Evolutionary conservation across 2,113 vertebrate genomes (phyloP), one percentile per base, ranked within the genome.

Genomic region (Platysteira castanea): DNA sequence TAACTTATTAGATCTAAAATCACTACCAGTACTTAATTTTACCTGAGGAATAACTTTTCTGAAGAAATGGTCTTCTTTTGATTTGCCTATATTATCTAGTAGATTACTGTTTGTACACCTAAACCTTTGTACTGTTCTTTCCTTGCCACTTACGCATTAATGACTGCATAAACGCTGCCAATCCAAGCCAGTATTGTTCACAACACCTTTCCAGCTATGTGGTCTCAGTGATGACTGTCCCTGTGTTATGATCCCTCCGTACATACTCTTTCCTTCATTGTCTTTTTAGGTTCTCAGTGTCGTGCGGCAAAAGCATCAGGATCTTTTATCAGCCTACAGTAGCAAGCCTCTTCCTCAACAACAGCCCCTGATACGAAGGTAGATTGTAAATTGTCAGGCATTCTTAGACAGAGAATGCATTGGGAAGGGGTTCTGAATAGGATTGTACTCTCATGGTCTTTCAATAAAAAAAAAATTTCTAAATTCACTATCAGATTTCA

Each of bases 381-480:
- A 89, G 69, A 86, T 91, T 83, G 56, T 80, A 91, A 94, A 73
- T 81, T 20, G 21, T 61, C 50, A 86, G 82, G 57, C 75, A 90
- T 30, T 80, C 69, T 84, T 94, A 71, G 80, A 84, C 87, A 95
- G 95, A 96, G 81, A 91, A 87, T 76, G 77, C 33, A 57, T 64
- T 8, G 30, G 89, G 39, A 83, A 96, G 78, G 90, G 92, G 73
- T 87, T 90, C 93, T 95, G 84, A 94, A 94, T 80, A 80, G 56
- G 59, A 87, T 87, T 93, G 64, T 76, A 46, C 67, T 93, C 76
- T 93, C 59, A 49, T 84, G 73, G 75, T 93, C 90, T 95, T 93
- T 95, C 89, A 95, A 69, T 96, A 91, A 88, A 87, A 95, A 95
- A 76, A 87, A 57, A n/a, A 50, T 89, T 84, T 92, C 27, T 10